These are phyloP conservation scores for Trididemnum clinides DNA, from an alignment of 23 tunicate genomes.

Conservation along the genomic window DNA sequence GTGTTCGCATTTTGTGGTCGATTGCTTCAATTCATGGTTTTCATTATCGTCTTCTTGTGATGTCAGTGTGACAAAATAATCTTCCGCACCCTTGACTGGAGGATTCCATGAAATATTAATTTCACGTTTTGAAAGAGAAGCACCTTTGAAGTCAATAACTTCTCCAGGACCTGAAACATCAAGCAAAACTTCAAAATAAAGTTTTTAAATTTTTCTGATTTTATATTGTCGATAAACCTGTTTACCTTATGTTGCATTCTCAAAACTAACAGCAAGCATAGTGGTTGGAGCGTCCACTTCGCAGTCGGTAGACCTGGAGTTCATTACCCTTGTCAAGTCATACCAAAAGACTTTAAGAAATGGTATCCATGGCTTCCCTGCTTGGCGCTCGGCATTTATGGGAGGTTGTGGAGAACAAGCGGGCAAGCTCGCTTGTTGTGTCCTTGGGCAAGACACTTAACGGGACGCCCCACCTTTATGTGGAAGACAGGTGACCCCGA, in stretches of 20 bases:
- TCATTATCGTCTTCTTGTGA: not conserved
- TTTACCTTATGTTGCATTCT: not conserved
- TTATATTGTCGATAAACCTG: not conserved
- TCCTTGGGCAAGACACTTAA: no score
- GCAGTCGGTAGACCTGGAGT: no score
- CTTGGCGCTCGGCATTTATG: no score
- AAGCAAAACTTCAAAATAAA: not conserved
- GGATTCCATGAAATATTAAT: slow-evolving; percentile 61
- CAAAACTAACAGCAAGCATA: no score
- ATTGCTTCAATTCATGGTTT: not conserved
- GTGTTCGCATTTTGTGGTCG: slow-evolving; percentile 2
- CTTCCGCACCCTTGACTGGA: slow-evolving; percentile 74
- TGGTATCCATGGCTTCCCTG: no score
- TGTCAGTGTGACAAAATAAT: slow-evolving; percentile 11
- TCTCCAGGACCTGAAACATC: slow-evolving; percentile 58
- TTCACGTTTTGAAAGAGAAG: slow-evolving; percentile 36
- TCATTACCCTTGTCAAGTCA: no score
- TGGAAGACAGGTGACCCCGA: no score
- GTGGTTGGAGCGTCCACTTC: no score
- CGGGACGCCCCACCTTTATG: no score
- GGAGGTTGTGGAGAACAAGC: no score
- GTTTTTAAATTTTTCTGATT: not conserved
- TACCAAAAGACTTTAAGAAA: no score
- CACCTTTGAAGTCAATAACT: slow-evolving; percentile 24
- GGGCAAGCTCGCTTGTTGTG: no score